Conservation (phyloP, 2,888 invertebrate genomes). For the Apomyelois bistriatella region DNA sequence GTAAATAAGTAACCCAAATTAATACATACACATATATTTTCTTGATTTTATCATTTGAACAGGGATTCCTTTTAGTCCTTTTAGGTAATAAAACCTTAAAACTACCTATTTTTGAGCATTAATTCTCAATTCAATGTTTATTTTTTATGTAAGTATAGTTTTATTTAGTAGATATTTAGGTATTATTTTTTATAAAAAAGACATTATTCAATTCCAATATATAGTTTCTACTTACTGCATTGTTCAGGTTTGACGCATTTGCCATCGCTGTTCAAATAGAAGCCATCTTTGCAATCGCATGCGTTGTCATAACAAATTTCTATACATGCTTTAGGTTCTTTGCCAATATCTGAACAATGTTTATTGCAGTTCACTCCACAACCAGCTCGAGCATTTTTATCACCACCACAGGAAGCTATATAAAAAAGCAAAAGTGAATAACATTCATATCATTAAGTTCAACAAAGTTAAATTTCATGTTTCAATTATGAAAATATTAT, state of each 20-base stretch:
- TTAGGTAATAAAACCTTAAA: no score
- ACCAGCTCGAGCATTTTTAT: constrained; percentile 15
- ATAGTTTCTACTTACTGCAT: constrained; percentile 14
- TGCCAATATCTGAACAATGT: constrained; percentile 27
- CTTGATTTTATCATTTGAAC: no score
- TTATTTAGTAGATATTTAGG: no score
- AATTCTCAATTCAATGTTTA: no score
- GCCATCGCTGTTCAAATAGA: constrained; percentile 12
- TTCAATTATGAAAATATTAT: not conserved
- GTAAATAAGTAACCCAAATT: no score
- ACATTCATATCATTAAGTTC: not conserved
- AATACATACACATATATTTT: no score
- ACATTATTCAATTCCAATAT: no score
- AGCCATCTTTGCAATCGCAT: constrained; percentile 24
- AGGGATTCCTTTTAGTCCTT: no score
- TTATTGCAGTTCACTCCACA: constrained; percentile 33
- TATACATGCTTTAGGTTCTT: constrained; percentile 18
- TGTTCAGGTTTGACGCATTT: constrained; percentile 12
- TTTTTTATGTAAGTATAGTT: no score
- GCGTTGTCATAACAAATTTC: constrained; percentile 22
- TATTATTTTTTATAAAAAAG: no score
- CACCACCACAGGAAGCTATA: constrained; percentile 16
- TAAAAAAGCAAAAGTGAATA: no score
- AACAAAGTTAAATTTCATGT: not conserved
- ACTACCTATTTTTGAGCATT: no score